Conservation (phyloP, 2,797 vertebrate genomes). For the Orientallactaga sibirica region DNA sequence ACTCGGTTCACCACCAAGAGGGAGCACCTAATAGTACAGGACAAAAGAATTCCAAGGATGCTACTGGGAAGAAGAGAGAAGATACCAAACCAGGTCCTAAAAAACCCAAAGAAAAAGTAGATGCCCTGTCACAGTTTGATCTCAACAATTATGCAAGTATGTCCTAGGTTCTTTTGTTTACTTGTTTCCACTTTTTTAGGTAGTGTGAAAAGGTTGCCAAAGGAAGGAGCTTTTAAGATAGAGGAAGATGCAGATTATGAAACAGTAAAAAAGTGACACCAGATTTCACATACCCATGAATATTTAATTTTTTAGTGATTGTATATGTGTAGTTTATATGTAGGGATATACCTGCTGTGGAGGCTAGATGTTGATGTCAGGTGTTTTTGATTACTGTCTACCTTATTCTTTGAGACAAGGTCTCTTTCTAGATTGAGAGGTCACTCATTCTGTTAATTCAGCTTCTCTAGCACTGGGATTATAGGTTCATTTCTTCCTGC, state of each 20-base stretch:
- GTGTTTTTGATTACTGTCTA: no score
- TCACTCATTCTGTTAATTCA: no score
- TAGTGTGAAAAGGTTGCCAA: not conserved
- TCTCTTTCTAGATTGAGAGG: no score
- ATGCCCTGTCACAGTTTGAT: conserved; percentile 98
- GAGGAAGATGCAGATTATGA: not conserved
- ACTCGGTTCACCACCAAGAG: conserved; percentile 88
- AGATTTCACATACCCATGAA: not conserved
- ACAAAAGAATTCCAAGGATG: conserved; percentile 92
- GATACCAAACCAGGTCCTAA: conserved; percentile 95
- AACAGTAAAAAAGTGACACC: conserved; percentile 27
- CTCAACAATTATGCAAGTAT: conserved; percentile 99
- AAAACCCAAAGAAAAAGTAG: conserved; percentile 97
- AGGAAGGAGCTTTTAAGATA: not conserved
- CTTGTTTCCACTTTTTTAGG: not conserved
- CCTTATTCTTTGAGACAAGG: no score
- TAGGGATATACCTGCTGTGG: no score
- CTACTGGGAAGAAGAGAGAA: conserved; percentile 93
- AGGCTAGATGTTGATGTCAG: no score
- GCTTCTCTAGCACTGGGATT: no score
- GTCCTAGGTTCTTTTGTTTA: conserved; percentile 79
- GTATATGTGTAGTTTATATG: no score
- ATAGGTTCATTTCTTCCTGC: no score
- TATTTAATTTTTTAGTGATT: not conserved
- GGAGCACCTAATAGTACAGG: conserved; percentile 84